Evolutionary conservation across 2,113 vertebrate species (phyloP).

Genomic region (Vidua chalybeata): DNA sequence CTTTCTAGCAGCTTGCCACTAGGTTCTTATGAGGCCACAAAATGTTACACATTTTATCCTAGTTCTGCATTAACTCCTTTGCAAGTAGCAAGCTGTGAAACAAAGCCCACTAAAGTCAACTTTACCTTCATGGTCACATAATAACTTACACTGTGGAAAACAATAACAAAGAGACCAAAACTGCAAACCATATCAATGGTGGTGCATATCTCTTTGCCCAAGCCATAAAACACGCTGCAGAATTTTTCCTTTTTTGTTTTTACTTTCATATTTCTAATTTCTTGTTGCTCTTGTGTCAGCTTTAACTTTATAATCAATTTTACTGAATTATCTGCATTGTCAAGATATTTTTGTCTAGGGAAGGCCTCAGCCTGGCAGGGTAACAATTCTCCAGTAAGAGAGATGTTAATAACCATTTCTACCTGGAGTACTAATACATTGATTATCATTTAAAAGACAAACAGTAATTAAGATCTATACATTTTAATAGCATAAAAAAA

Average conservation of each 20-base stretch:
- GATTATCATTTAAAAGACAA: not conserved
- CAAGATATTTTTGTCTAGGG: not conserved
- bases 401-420: not conserved
- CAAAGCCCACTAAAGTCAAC: not conserved
- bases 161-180: not conserved
- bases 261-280: not conserved
- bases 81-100: not conserved
- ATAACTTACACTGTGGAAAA: not conserved
- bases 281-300: not conserved
- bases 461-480: not conserved
- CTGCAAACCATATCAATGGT: not conserved
- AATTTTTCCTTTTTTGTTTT: too few relatives aligned
- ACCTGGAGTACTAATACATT: not conserved
- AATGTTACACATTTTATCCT: rapidly evolving
- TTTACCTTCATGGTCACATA: not conserved
- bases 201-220: not conserved
- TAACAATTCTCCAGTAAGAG: not conserved
- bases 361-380: not conserved
- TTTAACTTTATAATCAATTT: not conserved
- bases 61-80: not conserved
- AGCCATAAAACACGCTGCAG: not conserved
- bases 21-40: not conserved
- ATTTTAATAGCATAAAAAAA: not conserved
- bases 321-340: not conserved
- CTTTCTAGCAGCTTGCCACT: not conserved